These are phyloP conservation scores for Odontophorus gujanensis DNA, from an alignment of 2,113 vertebrate species.

Conservation along the genomic window DNA sequence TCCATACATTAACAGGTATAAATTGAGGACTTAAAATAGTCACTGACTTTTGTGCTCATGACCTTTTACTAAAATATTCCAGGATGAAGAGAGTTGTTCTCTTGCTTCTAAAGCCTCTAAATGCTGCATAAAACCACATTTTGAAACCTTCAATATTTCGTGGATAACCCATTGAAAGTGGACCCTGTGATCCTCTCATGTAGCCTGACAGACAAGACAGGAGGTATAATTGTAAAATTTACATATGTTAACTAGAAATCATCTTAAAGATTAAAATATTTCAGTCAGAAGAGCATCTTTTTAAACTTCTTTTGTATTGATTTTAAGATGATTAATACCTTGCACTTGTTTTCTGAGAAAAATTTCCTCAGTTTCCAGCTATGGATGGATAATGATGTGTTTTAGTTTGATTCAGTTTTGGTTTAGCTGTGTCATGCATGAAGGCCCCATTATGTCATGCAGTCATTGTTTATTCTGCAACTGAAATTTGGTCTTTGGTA, in stretches of 20 bases:
- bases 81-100: background rate
- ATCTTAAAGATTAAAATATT: background rate
- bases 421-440: background rate
- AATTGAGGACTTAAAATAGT: background rate
- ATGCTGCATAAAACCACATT: background rate
- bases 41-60: background rate
- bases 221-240: background rate
- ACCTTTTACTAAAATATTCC: background rate
- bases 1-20: background rate
- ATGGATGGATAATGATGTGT: background rate
- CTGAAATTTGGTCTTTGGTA: background rate
- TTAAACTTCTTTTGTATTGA: background rate
- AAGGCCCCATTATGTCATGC: background rate
- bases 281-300: too few species aligned
- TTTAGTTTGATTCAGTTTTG: background rate
- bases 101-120: background rate
- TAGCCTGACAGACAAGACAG: background rate
- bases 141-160: background rate
- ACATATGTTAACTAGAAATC: background rate
- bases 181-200: background rate
- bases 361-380: background rate
- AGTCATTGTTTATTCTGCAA: slow-evolving; percentile 3
- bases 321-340: background rate
- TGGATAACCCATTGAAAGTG: background rate
- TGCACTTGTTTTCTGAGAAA: background rate